These are phyloP conservation scores for Egretta garzetta DNA, from an alignment of 2,113 vertebrate genomes.

Conservation along the genomic window DNA sequence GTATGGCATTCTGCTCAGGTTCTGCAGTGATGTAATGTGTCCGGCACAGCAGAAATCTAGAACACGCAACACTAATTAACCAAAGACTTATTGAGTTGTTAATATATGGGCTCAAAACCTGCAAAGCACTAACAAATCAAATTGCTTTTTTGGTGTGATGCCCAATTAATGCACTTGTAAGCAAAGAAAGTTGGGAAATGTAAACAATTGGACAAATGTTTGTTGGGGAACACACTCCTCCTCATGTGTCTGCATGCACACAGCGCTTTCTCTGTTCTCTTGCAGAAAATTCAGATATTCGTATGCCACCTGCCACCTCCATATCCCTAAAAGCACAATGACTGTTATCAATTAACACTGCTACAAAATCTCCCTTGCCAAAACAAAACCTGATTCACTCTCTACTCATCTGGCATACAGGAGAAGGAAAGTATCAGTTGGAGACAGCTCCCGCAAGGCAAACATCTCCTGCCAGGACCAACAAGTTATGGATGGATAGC, in stretches of 20 bases:
- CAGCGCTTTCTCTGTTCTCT: background rate
- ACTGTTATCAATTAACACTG: background rate
- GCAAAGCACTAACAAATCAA: background rate
- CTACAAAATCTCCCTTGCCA: background rate
- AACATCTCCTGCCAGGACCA: background rate
- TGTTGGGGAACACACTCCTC: background rate
- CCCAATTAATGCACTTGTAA: background rate
- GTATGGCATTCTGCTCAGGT: background rate
- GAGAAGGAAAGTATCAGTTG: background rate
- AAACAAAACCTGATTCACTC: background rate
- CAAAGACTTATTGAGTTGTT: background rate
- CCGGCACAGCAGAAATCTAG: background rate
- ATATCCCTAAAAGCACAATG: background rate
- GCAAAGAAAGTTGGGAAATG: background rate
- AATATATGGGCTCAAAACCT: background rate
- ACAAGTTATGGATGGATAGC: background rate
- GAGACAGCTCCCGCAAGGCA: background rate
- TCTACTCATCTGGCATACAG: background rate
- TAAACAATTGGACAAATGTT: background rate
- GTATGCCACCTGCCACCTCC: background rate
- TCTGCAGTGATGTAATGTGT: background rate
- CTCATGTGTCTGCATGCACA: background rate
- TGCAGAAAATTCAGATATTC: background rate
- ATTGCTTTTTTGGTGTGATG: background rate
- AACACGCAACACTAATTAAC: background rate